Evolutionary conservation across 2,888 invertebrate species (phyloP), one percentile per base, ranked within the genome.

Genomic region (Protodeltote pygarga): DNA sequence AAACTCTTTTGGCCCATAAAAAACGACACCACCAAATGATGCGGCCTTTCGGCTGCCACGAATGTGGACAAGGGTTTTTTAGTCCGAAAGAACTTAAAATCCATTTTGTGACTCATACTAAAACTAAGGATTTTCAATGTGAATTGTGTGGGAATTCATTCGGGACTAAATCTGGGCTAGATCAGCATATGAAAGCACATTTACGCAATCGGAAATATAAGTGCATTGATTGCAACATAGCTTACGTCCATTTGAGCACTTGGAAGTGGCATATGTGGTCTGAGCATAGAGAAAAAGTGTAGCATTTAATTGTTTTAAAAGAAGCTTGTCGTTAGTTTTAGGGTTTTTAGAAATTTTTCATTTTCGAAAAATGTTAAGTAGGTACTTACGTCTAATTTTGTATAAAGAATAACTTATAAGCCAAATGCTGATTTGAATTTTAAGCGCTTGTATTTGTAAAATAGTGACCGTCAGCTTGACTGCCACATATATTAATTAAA

Each of bases 61-160:
- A 79, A 0, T 93, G 93, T 32, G 83, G 81, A 0, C 85, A 81
- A 55, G 73, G 76, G 0, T 85, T 84, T 10, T 62, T 38, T 6
- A 46, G 63, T 0, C 31, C 20, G 0, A 48, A 58, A 8, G 67
- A 65, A 41, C 67, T 79, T 5, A 38, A 27, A 1, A 65, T 71
- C 13, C 79, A 80, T 25, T 48, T 68, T 17, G 57, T 59, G 0
- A 72, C 72, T 0, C 78, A 79, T 38, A 60, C 49, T 0, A 63
- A 69, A 10, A 59, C 68, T 4, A 68, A 64, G 11, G 40, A 67
- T 1, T 75, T 66, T 9, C 57, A 54, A 19, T 73, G 73, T 21
- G 28, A 50, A 0, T 31, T 45, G 11, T 73, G 75, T 33, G 40
- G 27, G 0, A 51, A 55, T 17, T 15, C 33, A 2, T 75, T 68